Evolutionary conservation across 2,888 invertebrate species (phyloP), one percentile per base, ranked within the genome.

Genomic region (Pandemis corylana): DNA sequence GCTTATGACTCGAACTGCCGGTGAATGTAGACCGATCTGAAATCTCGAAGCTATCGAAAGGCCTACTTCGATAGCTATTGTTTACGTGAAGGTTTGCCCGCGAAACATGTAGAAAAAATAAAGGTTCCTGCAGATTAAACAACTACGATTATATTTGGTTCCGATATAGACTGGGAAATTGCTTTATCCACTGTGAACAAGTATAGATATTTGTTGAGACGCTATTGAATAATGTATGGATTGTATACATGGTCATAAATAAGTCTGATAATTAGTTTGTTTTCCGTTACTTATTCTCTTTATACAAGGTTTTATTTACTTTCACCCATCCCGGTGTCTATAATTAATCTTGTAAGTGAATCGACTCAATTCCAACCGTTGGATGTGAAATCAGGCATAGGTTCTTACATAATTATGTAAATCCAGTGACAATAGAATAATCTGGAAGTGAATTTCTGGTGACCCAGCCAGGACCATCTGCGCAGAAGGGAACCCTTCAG

Each of bases 51-150:
- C 80, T 78, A 81, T 79, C 77, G 77, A 84, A 84, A 82, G 84
- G 72, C 79, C 81, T 81, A 81, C 84, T 83, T 78, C 80, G 78
- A 85, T 84, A 80, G 85, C 85, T 79, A 83, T 89, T 89, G 89
- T 88, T 85, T 84, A 79, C 83, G 82, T 82, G 75, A 87, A 85
- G 77, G 80, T 15, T 46, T 28, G 7, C 5, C 71, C 53, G 63
- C 72, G 68, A 69, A 73, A 72, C 72, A 72, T 64, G 63, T 65
- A 59, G 51, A 53, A 69, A 73, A 64, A 71, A 68, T 68, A 56
- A 68, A 73, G 73, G 56, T 69, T 42, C 53, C n/a, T 67, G 62
- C 61, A 73, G 72, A 68, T 73, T 56, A 73, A 73, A 73, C 36
- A 46, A 56, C 36, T 68, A 13, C 12, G 72, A 73, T 64, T 68